These are phyloP conservation scores for Tokudaia tokunoshimensis DNA, from an alignment of 2,797 vertebrate species.

Conservation along the genomic window DNA sequence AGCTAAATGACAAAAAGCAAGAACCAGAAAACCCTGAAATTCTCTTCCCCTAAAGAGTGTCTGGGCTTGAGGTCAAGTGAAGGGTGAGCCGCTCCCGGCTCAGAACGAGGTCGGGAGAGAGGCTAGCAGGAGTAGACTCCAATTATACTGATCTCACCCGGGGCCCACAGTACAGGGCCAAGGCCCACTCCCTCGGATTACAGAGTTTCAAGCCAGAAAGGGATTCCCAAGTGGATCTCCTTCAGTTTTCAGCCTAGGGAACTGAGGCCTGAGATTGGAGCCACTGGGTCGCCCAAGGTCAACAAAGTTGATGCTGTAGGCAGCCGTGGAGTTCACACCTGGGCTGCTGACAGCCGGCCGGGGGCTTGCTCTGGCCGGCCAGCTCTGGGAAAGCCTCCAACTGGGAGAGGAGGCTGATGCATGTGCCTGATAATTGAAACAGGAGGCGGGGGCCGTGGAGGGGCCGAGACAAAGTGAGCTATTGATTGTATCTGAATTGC, in stretches of 20 bases:
- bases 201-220: neutral
- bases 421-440: conserved; percentile 80
- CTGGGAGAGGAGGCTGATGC: conserved; percentile 73
- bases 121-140: neutral
- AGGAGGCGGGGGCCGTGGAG: conserved; percentile 81
- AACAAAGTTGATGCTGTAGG: neutral
- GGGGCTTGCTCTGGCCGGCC: neutral
- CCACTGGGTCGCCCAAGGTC: neutral
- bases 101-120: neutral
- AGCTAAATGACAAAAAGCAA: neutral
- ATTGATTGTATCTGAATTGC: conserved; percentile 84
- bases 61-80: neutral
- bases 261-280: neutral
- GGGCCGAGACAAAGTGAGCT: conserved; percentile 82
- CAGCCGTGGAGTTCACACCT: neutral
- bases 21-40: neutral
- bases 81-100: neutral
- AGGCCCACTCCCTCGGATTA: neutral
- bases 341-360: neutral
- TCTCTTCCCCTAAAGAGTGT: neutral
- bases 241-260: neutral
- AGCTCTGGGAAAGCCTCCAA: conserved; percentile 71
- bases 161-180: neutral
- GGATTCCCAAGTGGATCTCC: neutral
- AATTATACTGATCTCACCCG: neutral